These are phyloP conservation scores for Platyscapa corneri DNA, from an alignment of 1,140 invertebrate genomes.

Conservation along the genomic window DNA sequence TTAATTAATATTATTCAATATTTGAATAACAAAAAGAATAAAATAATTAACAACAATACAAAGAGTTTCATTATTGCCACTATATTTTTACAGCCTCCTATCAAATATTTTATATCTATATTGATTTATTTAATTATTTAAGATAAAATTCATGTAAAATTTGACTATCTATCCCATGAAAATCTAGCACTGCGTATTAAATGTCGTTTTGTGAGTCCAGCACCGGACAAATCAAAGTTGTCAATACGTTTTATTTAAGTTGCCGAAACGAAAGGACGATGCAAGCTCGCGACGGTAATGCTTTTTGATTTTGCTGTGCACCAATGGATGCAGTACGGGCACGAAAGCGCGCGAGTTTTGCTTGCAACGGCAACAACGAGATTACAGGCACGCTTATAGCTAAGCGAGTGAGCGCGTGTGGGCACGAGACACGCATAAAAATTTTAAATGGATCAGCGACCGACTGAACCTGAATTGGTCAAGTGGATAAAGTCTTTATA, in stretches of 20 bases:
- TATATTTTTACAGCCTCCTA: background rate
- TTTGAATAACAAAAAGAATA: too few species aligned
- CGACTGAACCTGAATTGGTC: conserved; percentile 23
- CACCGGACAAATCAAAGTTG: background rate
- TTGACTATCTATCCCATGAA: background rate
- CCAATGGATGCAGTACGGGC: too few species aligned
- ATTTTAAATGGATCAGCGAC: conserved; percentile 44
- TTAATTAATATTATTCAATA: too few species aligned
- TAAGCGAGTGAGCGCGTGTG: background rate
- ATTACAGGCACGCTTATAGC: conserved; percentile 31
- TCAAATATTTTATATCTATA: background rate
- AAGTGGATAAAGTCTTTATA: conserved; percentile 44
- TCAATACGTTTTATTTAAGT: background rate
- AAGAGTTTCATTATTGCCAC: too few species aligned
- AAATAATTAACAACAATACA: too few species aligned
- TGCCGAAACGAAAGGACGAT: background rate
- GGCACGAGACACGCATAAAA: conserved; percentile 37
- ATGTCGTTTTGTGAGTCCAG: background rate
- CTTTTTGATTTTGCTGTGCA: conserved; percentile 35
- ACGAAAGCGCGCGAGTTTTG: background rate
- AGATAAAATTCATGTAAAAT: background rate
- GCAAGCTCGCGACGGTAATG: conserved; percentile 17
- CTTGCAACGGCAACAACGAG: conserved; percentile 11
- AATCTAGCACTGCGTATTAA: background rate
- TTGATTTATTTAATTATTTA: background rate